Evolutionary conservation across 2,113 vertebrate genomes (phyloP).

Genomic region (Syngnathus floridae): DNA sequence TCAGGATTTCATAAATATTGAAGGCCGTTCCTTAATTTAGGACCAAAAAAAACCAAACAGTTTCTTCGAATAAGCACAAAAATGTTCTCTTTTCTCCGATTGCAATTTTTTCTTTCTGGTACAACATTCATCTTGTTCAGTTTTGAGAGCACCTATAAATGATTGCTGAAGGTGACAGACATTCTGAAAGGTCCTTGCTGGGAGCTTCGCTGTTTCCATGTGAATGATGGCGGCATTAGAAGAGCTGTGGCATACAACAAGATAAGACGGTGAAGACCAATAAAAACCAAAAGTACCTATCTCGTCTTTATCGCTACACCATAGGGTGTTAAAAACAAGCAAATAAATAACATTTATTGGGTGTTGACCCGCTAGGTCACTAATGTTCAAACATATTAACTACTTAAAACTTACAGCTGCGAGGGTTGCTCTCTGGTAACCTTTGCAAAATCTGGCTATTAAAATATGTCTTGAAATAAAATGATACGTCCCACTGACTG

Average conservation of each 20-base stretch:
- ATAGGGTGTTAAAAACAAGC: conserved; percentile 29
- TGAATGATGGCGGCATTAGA: conserved; percentile 48
- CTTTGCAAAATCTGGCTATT: conserved; percentile 7
- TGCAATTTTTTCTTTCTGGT: neutral
- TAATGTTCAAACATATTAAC: conserved; percentile 31
- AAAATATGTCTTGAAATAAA: conserved; percentile 13
- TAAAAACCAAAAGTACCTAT: conserved; percentile 46
- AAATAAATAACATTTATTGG: conserved; percentile 20
- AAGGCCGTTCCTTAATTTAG: too few species aligned
- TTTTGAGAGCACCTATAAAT: conserved; percentile 16
- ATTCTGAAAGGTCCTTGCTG: conserved; percentile 32
- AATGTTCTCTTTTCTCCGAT: neutral
- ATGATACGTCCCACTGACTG: neutral
- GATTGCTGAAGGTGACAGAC: conserved; percentile 35
- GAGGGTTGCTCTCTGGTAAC: conserved; percentile 15
- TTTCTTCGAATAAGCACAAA: neutral
- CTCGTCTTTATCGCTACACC: conserved; percentile 32
- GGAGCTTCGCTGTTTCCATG: conserved; percentile 25
- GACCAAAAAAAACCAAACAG: too few species aligned
- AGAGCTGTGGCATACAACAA: conserved; percentile 22
- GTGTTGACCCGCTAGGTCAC: conserved; percentile 11
- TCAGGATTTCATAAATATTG: too few species aligned
- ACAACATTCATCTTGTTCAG: neutral
- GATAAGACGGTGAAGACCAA: conserved; percentile 22
- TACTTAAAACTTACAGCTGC: conserved; percentile 11